Evolutionary conservation across 2,113 vertebrate genomes (phyloP), one percentile per base, ranked within the genome.

Genomic region (Thinocorus orbignyianus): DNA sequence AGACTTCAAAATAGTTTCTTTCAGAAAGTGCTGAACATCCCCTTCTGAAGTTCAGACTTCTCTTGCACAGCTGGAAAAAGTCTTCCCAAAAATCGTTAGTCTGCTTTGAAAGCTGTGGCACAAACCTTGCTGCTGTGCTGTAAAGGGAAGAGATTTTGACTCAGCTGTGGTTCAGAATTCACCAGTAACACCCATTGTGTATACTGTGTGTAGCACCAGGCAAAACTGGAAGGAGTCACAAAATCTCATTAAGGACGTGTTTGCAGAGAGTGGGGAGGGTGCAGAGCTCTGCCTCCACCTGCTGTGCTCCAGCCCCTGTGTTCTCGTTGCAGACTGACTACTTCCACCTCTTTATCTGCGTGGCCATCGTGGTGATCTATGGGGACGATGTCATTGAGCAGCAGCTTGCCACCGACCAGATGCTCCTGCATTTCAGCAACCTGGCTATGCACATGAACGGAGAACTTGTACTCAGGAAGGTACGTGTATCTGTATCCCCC

Each of bases 401-500:
- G 76, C 99, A 99, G 96, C 98, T 99, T 81, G 98, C 98, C 87
- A 99, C 99, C 0, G 99, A 99, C 97, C 99, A 99, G 98, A 99
- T 99, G 99, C 97, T 99, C 95, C 98, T 99, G 81, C 99, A 99
- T 97, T 99, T 99, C 44, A 97, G 99, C 93, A 99, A 99, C 97
- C 98, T 99, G 96, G 99, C 99, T 93, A 99, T 99, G 99, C 99
- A 99, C 98, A 99, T 99, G 99, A 99, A 99, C 4, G 99, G 99
- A 69, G 99, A 99, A 37, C 98, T 99, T 42, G 99, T 99, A 46
- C 99, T 99, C 92, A 98, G 99, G 92, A 99, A 99, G 99, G 99
- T 99, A 96, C 95, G 55, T 58, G 39, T 54, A 65, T 77, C 41
- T 17, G 41, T 11, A 2, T 54, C n/a, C 54, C 19, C 22, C 30